Evolutionary conservation across 2,113 vertebrate genomes (phyloP), one percentile per base, ranked within the genome.

Genomic region (Haplochromis vanheusdeni): DNA sequence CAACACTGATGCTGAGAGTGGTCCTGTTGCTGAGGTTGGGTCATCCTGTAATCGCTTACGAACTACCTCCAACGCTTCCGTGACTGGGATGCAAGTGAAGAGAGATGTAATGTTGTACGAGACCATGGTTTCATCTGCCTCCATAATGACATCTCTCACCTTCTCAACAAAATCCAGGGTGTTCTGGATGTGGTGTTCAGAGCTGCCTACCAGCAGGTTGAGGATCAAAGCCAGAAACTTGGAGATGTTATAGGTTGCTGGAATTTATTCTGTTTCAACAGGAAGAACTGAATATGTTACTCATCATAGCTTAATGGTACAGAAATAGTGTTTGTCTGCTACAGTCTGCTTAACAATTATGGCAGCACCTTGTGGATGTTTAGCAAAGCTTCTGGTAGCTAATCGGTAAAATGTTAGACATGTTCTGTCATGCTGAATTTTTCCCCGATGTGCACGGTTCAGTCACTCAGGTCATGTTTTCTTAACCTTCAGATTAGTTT

Each of bases 21-120:
- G 47, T 19, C 3, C 47, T 51, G 47, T 3, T 51, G 8, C 47
- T 51, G 47, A 19, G 47, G 17, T 51, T 51, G 17, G 1, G 7
- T 51, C 17, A n/a, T 51, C 49, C 0, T 3, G 8, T 51, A 51
- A 51, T n/a, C 49, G 0, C 3, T 51, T 3, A 51, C 1, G 3
- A 0, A 5, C 49, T 19, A 9, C 47, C 47, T 51, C 47, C 47
- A 51, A 51, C 2, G 8, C 47, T 51, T 51, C 47, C 3, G 0
- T 51, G 47, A 19, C 17, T 51, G 17, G 17, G 17, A 51, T 51
- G 49, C 4, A 51, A 51, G 8, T 51, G 49, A 51, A 51, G 5
- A 51, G 49, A 51, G 3, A 51, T 51, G 49, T 51, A n/a, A 51
- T 5, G 1, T 51, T 3, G 49, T 51, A 51, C 19, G 1, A 51